Base-by-base conservation (phyloP, 2,888 invertebrate species). In the Drosophila maculinotata region DNA sequence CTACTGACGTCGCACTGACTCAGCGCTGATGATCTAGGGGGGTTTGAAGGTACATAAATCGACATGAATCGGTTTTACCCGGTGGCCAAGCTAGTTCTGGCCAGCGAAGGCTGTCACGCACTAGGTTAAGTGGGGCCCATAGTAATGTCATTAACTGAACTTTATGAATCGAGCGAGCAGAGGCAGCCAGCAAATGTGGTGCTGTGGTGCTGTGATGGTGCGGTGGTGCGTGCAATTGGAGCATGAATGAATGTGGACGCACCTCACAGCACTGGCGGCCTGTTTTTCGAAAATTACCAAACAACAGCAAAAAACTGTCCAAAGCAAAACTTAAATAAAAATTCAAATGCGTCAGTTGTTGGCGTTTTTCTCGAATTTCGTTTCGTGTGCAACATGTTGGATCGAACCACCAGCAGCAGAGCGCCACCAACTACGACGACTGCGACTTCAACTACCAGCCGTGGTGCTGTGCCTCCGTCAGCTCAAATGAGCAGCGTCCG, bases 401-500 rank as follows among this genome's bases (percentile, higher is more conserved):
- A 57, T 72, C 76, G 48, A 76, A 69, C 80, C 9, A 28, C 25
- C 25, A 12, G 28, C 28, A 30, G 51, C 38, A 3, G 15, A 31
- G 48, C 65, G 33, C 17, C 36, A 42, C 12, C 44, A 39, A 53
- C 31, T 8, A 39, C 28, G 35, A 3, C 47, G 26, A 9, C 39
- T 26, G 4, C 51, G 38, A 20, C 31, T 54, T 39, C 36, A 38
- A n/a, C 47, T 69, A 45, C 17, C 53, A 49, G 53, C 52, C 14
- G 57, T 68, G 63, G 56, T 33, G 62, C 47, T 33, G 36, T 23
- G 52, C 52, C 53, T 39, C 3, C 47, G 14, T 7, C 51, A 52
- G 69, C 81, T 81, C 88, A 84, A 75, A 79, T 72, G 83, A 77
- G 47, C 69, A 69, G 39, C 68, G 83, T 51, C 64, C 70, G 88